phyloP scores from a whole-genome alignment of 2,888 invertebrate species.

The Polymixis lichenea region DNA sequence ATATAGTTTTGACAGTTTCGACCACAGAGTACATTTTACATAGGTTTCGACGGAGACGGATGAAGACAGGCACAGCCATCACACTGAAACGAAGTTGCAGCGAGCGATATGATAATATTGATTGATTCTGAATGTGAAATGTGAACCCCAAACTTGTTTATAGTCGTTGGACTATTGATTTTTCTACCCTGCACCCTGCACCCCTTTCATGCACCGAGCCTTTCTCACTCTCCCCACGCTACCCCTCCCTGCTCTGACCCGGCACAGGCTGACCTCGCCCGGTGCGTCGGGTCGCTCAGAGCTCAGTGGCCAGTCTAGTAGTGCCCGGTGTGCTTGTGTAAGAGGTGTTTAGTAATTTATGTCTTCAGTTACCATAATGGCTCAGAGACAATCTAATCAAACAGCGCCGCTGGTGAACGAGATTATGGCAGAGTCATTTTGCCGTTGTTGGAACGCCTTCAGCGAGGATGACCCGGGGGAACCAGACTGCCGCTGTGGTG shows the following conservation, averaged over 20 bases:
- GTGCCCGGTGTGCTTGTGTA: background rate
- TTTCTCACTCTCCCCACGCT: conserved; percentile 18
- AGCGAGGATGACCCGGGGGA: conserved; percentile 17
- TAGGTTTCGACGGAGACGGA: too few species aligned
- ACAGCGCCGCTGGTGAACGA: conserved; percentile 18
- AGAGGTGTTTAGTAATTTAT: background rate
- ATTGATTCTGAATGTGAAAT: conserved; percentile 17
- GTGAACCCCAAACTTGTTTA: conserved; percentile 25
- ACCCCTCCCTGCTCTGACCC: background rate
- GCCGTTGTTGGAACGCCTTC: conserved; percentile 43
- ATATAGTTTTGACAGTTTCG: background rate
- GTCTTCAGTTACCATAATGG: conserved; percentile 17
- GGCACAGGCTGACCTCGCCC: background rate
- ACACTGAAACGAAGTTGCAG: background rate
- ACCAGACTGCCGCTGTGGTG: conserved; percentile 51
- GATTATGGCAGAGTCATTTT: conserved; percentile 34
- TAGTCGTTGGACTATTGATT: conserved; percentile 46
- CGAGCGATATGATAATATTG: background rate
- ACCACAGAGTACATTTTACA: too few species aligned
- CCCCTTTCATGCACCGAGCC: conserved; percentile 29
- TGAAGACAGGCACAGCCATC: too few species aligned
- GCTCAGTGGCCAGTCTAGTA: background rate
- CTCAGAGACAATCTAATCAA: conserved; percentile 1
- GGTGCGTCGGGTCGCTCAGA: background rate
- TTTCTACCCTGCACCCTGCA: conserved; percentile 32